Conservation (phyloP, 2,888 invertebrate genomes). For the Elegia similella region DNA sequence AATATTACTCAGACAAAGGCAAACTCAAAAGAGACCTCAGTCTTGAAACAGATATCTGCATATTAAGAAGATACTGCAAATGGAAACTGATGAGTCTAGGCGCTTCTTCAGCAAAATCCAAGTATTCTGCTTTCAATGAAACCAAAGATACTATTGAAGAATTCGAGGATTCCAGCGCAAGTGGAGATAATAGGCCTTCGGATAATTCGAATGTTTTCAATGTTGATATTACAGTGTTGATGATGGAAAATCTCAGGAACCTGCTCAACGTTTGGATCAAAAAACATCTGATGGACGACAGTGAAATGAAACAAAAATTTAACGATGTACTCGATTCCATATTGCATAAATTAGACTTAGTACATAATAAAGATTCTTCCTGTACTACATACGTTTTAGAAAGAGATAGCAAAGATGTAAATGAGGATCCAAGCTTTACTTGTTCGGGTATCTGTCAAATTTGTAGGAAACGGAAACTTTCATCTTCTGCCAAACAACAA, state of each 20-base stretch:
- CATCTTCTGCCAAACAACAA: slow-evolving; percentile 7
- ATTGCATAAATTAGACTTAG: slow-evolving; percentile 36
- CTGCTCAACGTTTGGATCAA: slow-evolving; percentile 55
- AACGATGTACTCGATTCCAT: slow-evolving; percentile 53
- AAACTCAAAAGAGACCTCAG: slow-evolving; percentile 60
- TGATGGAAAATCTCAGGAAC: slow-evolving; percentile 56
- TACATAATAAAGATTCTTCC: slow-evolving; percentile 31
- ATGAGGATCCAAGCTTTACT: slow-evolving; percentile 34
- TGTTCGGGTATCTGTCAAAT: slow-evolving; percentile 29
- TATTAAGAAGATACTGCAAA: slow-evolving; percentile 53
- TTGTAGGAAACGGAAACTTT: slow-evolving; percentile 30
- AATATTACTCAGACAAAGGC: slow-evolving; percentile 37
- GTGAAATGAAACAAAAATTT: slow-evolving; percentile 46
- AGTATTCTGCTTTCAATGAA: slow-evolving; percentile 41
- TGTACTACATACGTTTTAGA: slow-evolving; percentile 51
- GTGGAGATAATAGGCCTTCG: slow-evolving; percentile 42
- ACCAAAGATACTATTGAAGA: slow-evolving; percentile 45
- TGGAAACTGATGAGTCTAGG: slow-evolving; percentile 42
- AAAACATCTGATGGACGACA: slow-evolving; percentile 47
- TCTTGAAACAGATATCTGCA: slow-evolving; percentile 63
- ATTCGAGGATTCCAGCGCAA: slow-evolving; percentile 44
- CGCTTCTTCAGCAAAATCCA: slow-evolving; percentile 41
- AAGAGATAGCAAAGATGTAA: slow-evolving; percentile 32
- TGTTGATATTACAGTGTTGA: slow-evolving; percentile 46
- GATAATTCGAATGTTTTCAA: slow-evolving; percentile 28